Conservation (phyloP, 2,797 vertebrate genomes). For the Ispidina lecontei region DNA sequence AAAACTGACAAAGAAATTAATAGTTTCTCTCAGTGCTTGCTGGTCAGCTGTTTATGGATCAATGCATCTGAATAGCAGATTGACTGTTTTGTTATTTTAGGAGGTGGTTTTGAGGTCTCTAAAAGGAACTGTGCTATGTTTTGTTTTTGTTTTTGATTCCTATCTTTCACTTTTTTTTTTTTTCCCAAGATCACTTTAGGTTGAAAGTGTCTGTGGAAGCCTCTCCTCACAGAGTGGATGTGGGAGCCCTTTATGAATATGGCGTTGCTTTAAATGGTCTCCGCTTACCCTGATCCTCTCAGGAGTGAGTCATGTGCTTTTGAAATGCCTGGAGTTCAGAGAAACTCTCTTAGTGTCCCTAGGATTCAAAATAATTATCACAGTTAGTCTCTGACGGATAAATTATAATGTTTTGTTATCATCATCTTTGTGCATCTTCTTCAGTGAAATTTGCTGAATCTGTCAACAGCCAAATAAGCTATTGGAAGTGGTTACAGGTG, state of each 20-base stretch:
- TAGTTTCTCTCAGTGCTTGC: neutral
- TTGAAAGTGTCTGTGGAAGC: neutral
- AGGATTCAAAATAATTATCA: neutral
- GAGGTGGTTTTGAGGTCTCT: conserved; percentile 29
- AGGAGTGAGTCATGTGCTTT: conserved; percentile 46
- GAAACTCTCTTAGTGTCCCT: neutral
- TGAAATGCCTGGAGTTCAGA: conserved; percentile 6
- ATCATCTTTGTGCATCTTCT: neutral
- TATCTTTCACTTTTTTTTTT: conserved; percentile 34
- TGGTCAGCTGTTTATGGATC: conserved; percentile 33
- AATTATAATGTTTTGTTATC: neutral
- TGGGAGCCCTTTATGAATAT: neutral
- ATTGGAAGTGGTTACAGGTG: neutral
- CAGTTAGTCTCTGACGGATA: neutral
- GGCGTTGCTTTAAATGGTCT: neutral
- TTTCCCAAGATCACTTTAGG: neutral
- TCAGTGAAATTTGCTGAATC: neutral
- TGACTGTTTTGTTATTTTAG: conserved; percentile 1
- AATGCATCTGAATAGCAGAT: neutral
- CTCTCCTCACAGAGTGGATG: neutral
- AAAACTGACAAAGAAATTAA: neutral
- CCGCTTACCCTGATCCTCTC: conserved; percentile 16
- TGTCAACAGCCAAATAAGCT: neutral
- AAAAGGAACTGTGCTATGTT: neutral
- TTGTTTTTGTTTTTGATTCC: neutral